phyloP scores from a whole-genome alignment of 2,888 invertebrate species.

The Chirona hameri region DNA sequence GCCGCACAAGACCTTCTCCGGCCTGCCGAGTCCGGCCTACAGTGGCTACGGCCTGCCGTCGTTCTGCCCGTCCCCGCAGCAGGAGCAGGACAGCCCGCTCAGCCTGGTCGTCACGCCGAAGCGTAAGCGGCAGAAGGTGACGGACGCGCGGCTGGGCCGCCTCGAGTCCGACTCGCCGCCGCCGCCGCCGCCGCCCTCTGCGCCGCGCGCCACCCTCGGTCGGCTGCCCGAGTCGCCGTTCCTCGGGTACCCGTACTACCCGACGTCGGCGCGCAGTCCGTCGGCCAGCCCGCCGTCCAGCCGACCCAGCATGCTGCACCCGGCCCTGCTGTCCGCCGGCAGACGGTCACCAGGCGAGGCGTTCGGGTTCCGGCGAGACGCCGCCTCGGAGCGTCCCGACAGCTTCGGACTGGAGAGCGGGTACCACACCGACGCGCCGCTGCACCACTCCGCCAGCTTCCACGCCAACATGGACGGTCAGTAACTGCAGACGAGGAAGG shows the following conservation, averaged over 20 bases:
- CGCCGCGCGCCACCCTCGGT: background rate
- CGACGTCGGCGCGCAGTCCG: background rate
- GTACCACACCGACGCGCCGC: conserved; percentile 51
- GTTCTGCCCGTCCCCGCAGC: conserved; percentile 52
- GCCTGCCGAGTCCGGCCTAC: conserved; percentile 37
- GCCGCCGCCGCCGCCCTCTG: conserved; percentile 50
- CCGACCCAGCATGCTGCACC: conserved; percentile 57
- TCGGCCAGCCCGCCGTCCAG: background rate
- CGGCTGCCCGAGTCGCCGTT: background rate
- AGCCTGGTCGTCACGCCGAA: conserved; percentile 92
- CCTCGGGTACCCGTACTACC: conserved; percentile 3
- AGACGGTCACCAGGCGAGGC: conserved; percentile 36
- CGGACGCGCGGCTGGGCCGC: conserved; percentile 61
- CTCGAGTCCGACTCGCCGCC: conserved; percentile 72
- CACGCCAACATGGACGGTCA: conserved; percentile 42
- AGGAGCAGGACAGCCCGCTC: conserved; percentile 83
- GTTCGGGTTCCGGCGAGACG: conserved; percentile 42
- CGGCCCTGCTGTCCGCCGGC: conserved; percentile 70
- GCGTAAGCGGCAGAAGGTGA: conserved; percentile 94
- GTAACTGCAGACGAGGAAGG: background rate
- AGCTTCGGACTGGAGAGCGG: conserved; percentile 81
- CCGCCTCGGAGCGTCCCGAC: conserved; percentile 79
- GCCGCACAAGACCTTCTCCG: background rate
- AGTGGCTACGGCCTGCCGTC: conserved; percentile 35
- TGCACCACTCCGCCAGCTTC: conserved; percentile 70